Conservation (phyloP, 2,113 vertebrate genomes). For the Danionella cerebrum region DNA sequence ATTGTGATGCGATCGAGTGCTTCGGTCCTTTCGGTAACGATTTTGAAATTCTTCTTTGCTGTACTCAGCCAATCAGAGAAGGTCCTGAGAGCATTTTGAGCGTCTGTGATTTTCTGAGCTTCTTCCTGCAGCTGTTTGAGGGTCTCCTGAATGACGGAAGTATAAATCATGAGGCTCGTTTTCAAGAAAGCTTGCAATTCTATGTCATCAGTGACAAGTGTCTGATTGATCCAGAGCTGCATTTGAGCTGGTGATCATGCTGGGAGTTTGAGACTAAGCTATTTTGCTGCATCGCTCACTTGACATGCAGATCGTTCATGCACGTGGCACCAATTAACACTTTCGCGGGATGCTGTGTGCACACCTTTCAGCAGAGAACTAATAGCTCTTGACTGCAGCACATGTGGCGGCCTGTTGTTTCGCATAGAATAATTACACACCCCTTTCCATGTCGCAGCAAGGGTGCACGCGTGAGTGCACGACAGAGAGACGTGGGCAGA, state of each 20-base stretch:
- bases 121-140: constrained; percentile 88
- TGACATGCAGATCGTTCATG: constrained; percentile 56
- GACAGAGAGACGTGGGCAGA: constrained; percentile 1
- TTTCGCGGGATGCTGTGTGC: constrained; percentile 49
- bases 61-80: constrained; percentile 81
- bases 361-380: constrained; percentile 40
- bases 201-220: neutral
- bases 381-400: constrained; percentile 49
- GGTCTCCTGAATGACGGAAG: constrained; percentile 69
- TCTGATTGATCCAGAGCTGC: neutral
- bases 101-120: constrained; percentile 78
- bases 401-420: constrained; percentile 52
- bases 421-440: constrained; percentile 58
- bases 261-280: neutral
- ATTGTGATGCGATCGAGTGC: constrained; percentile 71
- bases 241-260: neutral
- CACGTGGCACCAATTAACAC: constrained; percentile 62
- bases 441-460: constrained; percentile 11
- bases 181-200: neutral
- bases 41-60: constrained; percentile 74
- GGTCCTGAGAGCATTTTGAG: constrained; percentile 70
- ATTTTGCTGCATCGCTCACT: constrained; percentile 53
- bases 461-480: constrained; percentile 32
- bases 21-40: constrained; percentile 63
- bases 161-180: constrained; percentile 1